Conservation (phyloP, 37 sponge, comb jelly and placozoan genomes). For the Aphrocallistes beatrix region DNA sequence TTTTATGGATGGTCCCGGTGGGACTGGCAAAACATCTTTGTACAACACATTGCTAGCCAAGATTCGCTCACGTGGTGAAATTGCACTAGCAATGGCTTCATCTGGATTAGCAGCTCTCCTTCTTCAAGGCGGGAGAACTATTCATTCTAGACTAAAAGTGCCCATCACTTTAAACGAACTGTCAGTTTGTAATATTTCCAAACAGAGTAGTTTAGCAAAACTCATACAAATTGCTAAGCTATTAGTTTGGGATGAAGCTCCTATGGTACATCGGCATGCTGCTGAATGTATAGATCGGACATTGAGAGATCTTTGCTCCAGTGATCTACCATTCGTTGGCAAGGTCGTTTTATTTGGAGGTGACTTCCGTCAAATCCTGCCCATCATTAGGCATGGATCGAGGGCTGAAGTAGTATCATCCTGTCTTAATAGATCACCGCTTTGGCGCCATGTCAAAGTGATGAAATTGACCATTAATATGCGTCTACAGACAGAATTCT, state of each 20-base stretch:
- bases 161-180: neutral
- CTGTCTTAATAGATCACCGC: no score
- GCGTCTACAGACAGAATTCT: no score
- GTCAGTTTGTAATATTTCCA: neutral
- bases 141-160: neutral
- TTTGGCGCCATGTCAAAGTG: no score
- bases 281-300: neutral
- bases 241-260: neutral
- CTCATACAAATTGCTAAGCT: neutral
- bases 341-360: neutral
- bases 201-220: neutral
- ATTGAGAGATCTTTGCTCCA: no score
- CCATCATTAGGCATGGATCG: no score
- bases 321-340: neutral
- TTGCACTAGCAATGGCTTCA: neutral
- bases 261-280: neutral
- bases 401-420: no score
- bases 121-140: neutral
- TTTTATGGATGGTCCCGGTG: neutral
- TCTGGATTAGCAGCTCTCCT: neutral
- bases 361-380: no score
- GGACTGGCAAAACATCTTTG: neutral
- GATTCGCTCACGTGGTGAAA: neutral
- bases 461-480: no score
- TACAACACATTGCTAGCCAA: neutral